phyloP scores from a whole-genome alignment of 53 echinoderm and acorn worm species.

The Pentamera pediparva region DNA sequence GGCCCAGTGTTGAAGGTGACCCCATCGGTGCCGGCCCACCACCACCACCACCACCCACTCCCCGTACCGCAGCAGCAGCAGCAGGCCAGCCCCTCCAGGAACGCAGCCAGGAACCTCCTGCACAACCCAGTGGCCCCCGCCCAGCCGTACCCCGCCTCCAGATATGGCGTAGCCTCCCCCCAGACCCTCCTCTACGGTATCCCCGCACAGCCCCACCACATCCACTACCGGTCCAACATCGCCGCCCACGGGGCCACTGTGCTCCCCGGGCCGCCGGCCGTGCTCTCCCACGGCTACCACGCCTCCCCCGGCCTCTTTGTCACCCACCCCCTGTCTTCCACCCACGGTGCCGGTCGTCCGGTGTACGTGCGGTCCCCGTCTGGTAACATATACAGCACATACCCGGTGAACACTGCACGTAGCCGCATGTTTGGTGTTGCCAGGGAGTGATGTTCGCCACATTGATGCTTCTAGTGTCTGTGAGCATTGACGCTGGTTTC shows the following conservation, averaged over 20 bases:
- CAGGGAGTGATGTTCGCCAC: not conserved
- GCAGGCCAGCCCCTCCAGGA: constrained; percentile 74
- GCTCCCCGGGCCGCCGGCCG: constrained; percentile 74
- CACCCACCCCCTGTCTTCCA: constrained; percentile 16
- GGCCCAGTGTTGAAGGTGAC: not conserved
- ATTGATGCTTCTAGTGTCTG: constrained; percentile 10
- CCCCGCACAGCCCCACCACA: constrained; percentile 57
- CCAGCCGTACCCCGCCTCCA: constrained; percentile 51
- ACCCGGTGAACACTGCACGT: constrained; percentile 81
- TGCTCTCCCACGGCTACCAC: constrained; percentile 63
- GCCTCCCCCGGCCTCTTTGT: constrained; percentile 50
- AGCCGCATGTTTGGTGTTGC: constrained; percentile 36
- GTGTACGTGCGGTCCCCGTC: constrained; percentile 92
- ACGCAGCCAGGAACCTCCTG: constrained; percentile 52
- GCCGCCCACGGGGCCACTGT: constrained; percentile 64
- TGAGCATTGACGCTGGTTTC: no score
- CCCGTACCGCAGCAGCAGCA: no score
- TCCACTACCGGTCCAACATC: constrained; percentile 82
- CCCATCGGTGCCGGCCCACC: not conserved
- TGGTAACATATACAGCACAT: constrained; percentile 94
- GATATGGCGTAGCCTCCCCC: constrained; percentile 73
- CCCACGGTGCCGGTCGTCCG: constrained; percentile 74
- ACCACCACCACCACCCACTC: constrained; percentile 34
- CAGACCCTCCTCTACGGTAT: constrained; percentile 48
- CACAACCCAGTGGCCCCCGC: constrained; percentile 33